A percentile compares a stretch with the other conserved stretches of the same genome.
phyloP scores from a whole-genome alignment of 2,888 invertebrate species.

The Oscheius sp. region DNA sequence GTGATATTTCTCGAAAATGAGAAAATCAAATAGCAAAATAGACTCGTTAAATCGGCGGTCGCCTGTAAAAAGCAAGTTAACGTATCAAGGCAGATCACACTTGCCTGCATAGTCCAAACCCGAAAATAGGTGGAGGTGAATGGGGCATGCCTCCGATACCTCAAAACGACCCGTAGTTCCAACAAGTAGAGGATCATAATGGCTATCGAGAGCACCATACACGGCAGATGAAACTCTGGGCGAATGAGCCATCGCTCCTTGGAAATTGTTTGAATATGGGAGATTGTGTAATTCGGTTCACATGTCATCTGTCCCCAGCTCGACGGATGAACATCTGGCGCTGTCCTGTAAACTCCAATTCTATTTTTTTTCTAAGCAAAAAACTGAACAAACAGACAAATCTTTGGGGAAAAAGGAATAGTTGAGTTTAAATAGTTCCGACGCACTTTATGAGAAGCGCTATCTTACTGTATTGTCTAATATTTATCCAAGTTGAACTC shows the following conservation, averaged over 20 bases:
- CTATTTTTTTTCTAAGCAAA: no score
- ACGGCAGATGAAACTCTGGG: conserved; percentile 31
- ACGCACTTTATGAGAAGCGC: no score
- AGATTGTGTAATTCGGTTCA: conserved; percentile 23
- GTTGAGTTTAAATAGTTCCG: no score
- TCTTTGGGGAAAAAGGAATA: no score
- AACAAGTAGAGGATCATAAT: conserved; percentile 25
- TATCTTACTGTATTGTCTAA: no score
- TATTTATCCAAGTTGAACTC: no score
- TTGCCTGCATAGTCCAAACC: conserved; percentile 31
- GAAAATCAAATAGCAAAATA: conserved; percentile 20
- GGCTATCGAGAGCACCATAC: conserved; percentile 22
- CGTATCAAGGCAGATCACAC: background rate
- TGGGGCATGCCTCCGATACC: conserved; percentile 21
- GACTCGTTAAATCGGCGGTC: conserved; percentile 20
- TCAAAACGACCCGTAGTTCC: conserved; percentile 27
- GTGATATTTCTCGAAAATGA: conserved; percentile 29
- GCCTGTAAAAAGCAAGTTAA: conserved; percentile 6
- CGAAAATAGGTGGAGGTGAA: conserved; percentile 32
- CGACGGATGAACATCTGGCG: conserved; percentile 19
- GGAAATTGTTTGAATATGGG: conserved; percentile 7
- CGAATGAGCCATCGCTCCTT: conserved; percentile 28
- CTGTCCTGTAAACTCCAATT: conserved; percentile 15
- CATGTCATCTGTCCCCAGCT: conserved; percentile 24
- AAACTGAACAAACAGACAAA: no score